Conservation (phyloP, 2,888 invertebrate genomes). For the Halocaridina rubra region DNA sequence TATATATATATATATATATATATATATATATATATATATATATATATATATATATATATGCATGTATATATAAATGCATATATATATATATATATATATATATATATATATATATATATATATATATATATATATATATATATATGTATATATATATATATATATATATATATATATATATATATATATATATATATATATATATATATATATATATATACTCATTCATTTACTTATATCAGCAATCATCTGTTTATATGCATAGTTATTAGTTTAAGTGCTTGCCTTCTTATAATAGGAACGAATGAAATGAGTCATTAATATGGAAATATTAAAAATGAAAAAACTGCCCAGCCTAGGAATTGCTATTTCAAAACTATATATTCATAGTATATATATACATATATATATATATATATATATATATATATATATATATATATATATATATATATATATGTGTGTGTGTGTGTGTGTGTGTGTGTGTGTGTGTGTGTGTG, state of each 20-base stretch:
- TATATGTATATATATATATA: constrained; percentile 20
- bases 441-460: constrained; percentile 8
- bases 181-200: background rate
- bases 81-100: constrained; percentile 20
- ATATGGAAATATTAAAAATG: too few species aligned
- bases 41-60: background rate
- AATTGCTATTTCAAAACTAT: too few species aligned
- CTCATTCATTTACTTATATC: constrained; percentile 19
- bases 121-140: constrained; percentile 24
- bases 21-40: background rate
- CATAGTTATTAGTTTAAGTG: background rate
- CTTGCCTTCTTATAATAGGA: too few species aligned
- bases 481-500: background rate
- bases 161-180: background rate
- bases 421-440: background rate
- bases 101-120: constrained; percentile 15
- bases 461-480: background rate
- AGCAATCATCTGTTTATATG: background rate
- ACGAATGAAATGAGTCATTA: too few species aligned
- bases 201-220: background rate
- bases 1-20: constrained; percentile 1
- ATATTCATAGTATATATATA: background rate
- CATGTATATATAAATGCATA: constrained; percentile 5
- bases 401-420: background rate
- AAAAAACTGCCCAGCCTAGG: too few species aligned